Percentiles rank a stretch among this genome's conserved stretches.
phyloP scores from a whole-genome alignment of 2,113 vertebrate species.

The Chaetodon trifascialis region DNA sequence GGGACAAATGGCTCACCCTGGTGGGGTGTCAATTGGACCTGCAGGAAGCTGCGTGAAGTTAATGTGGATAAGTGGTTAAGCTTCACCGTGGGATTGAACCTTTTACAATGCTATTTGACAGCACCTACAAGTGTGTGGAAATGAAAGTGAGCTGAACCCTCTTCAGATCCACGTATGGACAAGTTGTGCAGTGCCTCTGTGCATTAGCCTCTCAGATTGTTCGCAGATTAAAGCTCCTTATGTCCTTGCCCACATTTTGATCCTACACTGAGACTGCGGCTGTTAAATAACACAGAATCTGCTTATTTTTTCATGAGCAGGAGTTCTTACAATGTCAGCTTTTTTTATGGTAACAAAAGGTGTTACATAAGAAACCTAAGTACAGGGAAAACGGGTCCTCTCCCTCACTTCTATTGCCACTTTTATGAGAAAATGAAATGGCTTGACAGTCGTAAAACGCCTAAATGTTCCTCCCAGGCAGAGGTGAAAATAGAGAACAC shows the following conservation, averaged over 20 bases:
- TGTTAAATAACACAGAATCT: conserved; percentile 64
- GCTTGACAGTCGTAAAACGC: conserved; percentile 52
- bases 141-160: conserved; percentile 33
- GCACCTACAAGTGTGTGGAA: conserved; percentile 33
- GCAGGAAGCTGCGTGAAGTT: conserved; percentile 12
- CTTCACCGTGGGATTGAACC: conserved; percentile 37
- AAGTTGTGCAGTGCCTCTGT: conserved; percentile 32
- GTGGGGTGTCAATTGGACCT: conserved; percentile 21
- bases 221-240: conserved; percentile 55
- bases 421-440: conserved; percentile 60
- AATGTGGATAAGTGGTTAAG: conserved; percentile 48
- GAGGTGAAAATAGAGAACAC: conserved; percentile 43
- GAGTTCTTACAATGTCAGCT: conserved; percentile 37
- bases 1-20: conserved; percentile 17
- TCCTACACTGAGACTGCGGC: conserved; percentile 35
- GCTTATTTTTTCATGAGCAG: conserved; percentile 52
- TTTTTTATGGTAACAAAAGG: conserved; percentile 45
- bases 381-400: conserved; percentile 34
- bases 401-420: conserved; percentile 12
- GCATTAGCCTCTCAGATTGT: conserved; percentile 56
- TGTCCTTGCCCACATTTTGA: conserved; percentile 51
- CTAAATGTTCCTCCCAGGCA: conserved; percentile 33
- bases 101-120: conserved; percentile 45
- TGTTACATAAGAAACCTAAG: conserved; percentile 51
- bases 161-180: conserved; percentile 37